Conservation (phyloP, 2,113 vertebrate species). For the Athene noctua region DNA sequence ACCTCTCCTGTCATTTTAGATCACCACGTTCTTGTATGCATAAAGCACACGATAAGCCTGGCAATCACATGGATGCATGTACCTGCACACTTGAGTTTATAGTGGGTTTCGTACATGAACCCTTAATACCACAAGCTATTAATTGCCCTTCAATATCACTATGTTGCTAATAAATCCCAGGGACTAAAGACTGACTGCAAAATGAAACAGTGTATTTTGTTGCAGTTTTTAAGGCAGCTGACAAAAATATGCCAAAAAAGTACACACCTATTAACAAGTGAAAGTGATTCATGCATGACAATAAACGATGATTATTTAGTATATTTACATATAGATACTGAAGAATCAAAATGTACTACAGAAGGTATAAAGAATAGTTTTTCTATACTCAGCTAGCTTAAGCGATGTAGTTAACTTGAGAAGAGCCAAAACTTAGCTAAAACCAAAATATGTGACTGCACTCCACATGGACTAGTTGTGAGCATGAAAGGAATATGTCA, state of each 20-base stretch:
- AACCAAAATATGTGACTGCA: conserved; percentile 63
- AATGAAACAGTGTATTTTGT: neutral
- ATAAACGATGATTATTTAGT: neutral
- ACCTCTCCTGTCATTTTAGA: neutral
- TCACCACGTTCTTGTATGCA: neutral
- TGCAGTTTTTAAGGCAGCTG: neutral
- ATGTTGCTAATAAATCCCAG: neutral
- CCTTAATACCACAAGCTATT: neutral
- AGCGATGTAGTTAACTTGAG: conserved; percentile 32
- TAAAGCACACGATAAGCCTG: neutral
- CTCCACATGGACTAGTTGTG: conserved; percentile 48
- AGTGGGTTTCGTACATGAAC: neutral
- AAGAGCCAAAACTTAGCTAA: conserved; percentile 61
- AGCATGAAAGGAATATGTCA: conserved; percentile 71
- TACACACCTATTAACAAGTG: neutral
- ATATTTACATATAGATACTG: conserved; percentile 12
- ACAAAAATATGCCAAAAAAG: neutral
- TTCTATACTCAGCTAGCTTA: conserved; percentile 39
- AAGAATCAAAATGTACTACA: conserved; percentile 16
- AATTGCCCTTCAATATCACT: neutral
- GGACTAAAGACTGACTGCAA: neutral
- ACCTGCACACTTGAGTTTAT: neutral
- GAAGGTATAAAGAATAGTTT: conserved; percentile 9
- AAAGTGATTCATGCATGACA: neutral
- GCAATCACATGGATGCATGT: neutral